Percentiles rank a stretch among this genome's conserved stretches.
Evolutionary conservation across 1,140 invertebrate genomes (phyloP).

Genomic region (Anagrus nilaparvatae): DNA sequence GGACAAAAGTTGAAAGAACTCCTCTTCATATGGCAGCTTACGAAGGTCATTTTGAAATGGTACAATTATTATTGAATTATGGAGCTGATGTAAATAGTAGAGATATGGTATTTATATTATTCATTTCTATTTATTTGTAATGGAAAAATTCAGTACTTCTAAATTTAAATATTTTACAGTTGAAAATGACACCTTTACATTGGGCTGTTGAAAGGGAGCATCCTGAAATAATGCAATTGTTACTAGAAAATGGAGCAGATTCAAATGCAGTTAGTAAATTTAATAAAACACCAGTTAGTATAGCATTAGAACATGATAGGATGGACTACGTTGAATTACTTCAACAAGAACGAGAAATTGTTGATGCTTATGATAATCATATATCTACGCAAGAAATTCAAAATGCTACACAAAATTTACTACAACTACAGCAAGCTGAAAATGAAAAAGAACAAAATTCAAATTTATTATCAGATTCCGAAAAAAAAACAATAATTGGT

Average conservation of each 20-base stretch:
- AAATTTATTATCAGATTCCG: conserved; percentile 18
- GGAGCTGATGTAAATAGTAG: conserved; percentile 66
- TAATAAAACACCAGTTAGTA: conserved; percentile 67
- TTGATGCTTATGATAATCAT: conserved; percentile 32
- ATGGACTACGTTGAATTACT: conserved; percentile 54
- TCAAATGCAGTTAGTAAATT: conserved; percentile 66
- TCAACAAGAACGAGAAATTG: conserved; percentile 38
- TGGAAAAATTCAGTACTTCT: conserved; percentile 5
- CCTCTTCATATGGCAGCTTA: conserved; percentile 80
- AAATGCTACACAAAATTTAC: conserved; percentile 33
- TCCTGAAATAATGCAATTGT: conserved; percentile 52
- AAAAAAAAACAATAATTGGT: conserved; percentile 22
- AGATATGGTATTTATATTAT: conserved; percentile 71
- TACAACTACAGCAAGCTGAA: conserved; percentile 31
- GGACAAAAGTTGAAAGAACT: conserved; percentile 87
- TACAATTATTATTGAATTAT: conserved; percentile 64
- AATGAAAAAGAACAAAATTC: conserved; percentile 23
- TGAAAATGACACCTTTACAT: conserved; percentile 89
- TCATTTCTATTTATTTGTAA: no score
- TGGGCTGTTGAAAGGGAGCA: conserved; percentile 87
- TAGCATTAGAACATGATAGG: conserved; percentile 57
- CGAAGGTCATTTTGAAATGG: conserved; percentile 72
- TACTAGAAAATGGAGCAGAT: conserved; percentile 66
- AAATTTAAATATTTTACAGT: conserved; percentile 38
- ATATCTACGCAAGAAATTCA: conserved; percentile 30